Conservation (phyloP, 2,113 vertebrate genomes). For the Sphyrna mokarran region DNA sequence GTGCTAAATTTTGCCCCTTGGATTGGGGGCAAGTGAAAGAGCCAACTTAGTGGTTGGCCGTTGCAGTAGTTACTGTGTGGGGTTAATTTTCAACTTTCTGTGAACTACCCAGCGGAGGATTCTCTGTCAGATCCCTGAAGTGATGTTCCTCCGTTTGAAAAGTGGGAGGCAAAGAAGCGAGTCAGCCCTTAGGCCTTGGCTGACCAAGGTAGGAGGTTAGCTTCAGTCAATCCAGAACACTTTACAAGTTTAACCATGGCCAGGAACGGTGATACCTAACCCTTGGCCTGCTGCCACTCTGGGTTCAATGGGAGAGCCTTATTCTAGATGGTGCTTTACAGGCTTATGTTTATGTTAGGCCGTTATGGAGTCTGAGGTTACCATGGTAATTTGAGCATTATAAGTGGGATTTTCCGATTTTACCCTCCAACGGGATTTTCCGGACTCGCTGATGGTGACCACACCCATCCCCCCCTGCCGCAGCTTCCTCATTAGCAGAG, state of each 20-base stretch:
- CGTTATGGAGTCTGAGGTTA: neutral
- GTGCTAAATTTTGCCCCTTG: no score
- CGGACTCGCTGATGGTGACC: no score
- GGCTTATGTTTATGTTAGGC: neutral
- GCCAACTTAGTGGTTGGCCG: neutral
- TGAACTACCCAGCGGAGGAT: neutral
- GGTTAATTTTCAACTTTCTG: no score
- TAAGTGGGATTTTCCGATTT: no score
- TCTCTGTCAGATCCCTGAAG: neutral
- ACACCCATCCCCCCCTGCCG: no score
- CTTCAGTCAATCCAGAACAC: neutral
- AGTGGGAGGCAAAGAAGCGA: neutral
- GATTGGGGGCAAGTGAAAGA: neutral
- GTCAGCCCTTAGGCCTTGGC: neutral
- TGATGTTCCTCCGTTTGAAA: neutral
- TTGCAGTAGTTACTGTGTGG: neutral
- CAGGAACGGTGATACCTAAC: neutral
- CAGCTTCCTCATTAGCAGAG: no score
- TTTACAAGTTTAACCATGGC: neutral
- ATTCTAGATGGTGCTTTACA: neutral
- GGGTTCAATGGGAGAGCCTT: neutral
- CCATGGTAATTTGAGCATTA: no score
- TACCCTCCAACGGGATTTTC: no score
- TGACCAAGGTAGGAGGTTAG: neutral
- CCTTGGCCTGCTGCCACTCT: neutral